Base-by-base conservation (phyloP, 1,140 invertebrate genomes). In the Marisa cornuarietis region DNA sequence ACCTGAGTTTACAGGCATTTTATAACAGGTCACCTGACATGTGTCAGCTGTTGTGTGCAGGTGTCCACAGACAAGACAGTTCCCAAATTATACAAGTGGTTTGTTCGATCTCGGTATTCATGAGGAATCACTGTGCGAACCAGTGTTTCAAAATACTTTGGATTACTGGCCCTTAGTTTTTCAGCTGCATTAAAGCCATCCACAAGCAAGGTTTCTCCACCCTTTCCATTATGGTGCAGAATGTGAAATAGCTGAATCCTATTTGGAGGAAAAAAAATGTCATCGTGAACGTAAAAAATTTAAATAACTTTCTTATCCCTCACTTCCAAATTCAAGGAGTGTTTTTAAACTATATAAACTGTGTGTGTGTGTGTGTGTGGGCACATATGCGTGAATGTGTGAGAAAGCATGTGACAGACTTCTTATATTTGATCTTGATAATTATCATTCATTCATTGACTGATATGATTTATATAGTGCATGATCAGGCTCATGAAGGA, bases 161-260 rank as follows among this genome's bases (percentile, higher is more conserved):
- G 93, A 87, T 91, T 84, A 5, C 91, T 86, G 31, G 90, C 81
- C 65, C 90, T 92, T 26, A 95, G 87, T 76, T 92, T 88, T n/a
- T 91, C 85, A 0, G 94, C 94, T 24, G 92, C 94, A 79, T 93
- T 90, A 85, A 95, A 94, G 0, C 94, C 95, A 85, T 95, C 95
- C 0, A 94, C 93, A 18, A 95, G 89, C 51, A 95, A 88, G 6
- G 93, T 95, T 77, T 95, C 92, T 0, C 95, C 95, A 0, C 95
- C 95, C 1, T 83, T 86, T 54, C 90, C 90, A 0, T 93, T 92
- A 71, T 93, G 93, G 79, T 93, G 88, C 3, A 95, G 81, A 84
- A 94, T 94, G 85, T 95, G 95, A 52, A 95, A 93, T 13, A 95
- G 92, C 89, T 95, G 93, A 31, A 95, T 87, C 0, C 94, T 94